Conservation (phyloP, 2,113 vertebrate genomes). For the Notothenia rossii region DNA sequence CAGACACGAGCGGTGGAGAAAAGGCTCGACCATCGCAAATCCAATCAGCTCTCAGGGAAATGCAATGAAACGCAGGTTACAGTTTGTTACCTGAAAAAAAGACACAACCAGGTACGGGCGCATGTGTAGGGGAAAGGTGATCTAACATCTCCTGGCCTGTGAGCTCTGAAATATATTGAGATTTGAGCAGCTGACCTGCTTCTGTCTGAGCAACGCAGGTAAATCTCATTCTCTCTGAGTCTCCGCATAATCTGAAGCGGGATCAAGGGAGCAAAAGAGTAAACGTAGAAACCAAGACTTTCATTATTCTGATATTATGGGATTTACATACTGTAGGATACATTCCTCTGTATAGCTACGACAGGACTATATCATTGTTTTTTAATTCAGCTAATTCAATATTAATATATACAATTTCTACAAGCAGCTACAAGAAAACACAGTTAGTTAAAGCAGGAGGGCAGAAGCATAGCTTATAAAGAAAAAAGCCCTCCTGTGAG, state of each 20-base stretch:
- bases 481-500: too few relatives aligned
- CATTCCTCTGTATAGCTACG: background rate
- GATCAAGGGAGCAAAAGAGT: conserved; percentile 39
- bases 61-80: conserved; percentile 75
- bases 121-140: conserved; percentile 44
- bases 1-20: conserved; percentile 50
- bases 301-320: conserved; percentile 51
- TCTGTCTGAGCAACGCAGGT: conserved; percentile 30
- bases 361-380: too few relatives aligned
- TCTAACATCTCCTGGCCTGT: conserved; percentile 66
- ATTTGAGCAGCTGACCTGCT: conserved; percentile 73
- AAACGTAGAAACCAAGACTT: conserved; percentile 45
- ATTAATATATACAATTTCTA: too few relatives aligned
- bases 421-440: too few relatives aligned
- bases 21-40: conserved; percentile 76
- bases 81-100: conserved; percentile 74
- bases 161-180: conserved; percentile 65
- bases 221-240: conserved; percentile 63
- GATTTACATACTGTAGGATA: background rate
- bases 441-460: too few relatives aligned
- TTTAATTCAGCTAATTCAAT: too few relatives aligned
- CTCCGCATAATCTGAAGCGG: conserved; percentile 63
- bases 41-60: conserved; percentile 83
- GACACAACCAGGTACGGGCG: conserved; percentile 53
- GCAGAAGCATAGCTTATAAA: too few relatives aligned